These are phyloP conservation scores for Scartelaos histophorus DNA, from an alignment of 2,113 vertebrate genomes.

Conservation along the genomic window DNA sequence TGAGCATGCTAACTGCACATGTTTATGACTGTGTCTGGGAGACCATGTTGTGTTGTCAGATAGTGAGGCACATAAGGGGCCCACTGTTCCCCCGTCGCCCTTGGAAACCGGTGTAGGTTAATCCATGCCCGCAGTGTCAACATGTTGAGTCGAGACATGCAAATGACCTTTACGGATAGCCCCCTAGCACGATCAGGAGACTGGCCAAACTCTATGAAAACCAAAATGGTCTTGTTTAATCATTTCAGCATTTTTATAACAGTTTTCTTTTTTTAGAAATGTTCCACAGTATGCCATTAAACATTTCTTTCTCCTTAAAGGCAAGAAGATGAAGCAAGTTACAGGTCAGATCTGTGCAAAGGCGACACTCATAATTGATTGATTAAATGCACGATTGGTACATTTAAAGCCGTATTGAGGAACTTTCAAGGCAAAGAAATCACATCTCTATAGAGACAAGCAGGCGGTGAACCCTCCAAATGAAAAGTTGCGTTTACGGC, in stretches of 20 bases:
- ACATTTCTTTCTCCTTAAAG: too few relatives aligned
- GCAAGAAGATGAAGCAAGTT: too few relatives aligned
- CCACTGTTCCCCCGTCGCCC: slow-evolving; percentile 2
- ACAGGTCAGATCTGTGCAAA: too few relatives aligned
- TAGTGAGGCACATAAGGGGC: neutral
- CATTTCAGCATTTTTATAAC: neutral
- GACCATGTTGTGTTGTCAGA: neutral
- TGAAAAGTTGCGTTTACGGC: too few relatives aligned
- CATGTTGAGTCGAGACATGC: slow-evolving; percentile 7
- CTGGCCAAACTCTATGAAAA: neutral
- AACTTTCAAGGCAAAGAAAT: too few relatives aligned
- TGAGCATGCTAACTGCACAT: neutral
- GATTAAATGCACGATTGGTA: too few relatives aligned
- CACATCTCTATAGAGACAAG: too few relatives aligned
- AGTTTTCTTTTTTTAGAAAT: neutral
- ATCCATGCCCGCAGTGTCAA: slow-evolving; percentile 7
- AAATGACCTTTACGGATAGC: slow-evolving; percentile 5
- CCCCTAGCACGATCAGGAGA: neutral
- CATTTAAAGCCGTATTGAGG: too few relatives aligned
- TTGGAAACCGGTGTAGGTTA: slow-evolving; percentile 11
- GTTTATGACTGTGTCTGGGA: slow-evolving; percentile 2
- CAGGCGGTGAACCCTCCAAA: too few relatives aligned
- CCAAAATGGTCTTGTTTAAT: neutral
- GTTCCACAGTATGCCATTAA: too few relatives aligned
- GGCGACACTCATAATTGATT: too few relatives aligned